These are phyloP conservation scores for Myopa tessellatipennis DNA, from an alignment of 2,888 invertebrate genomes.

Conservation along the genomic window DNA sequence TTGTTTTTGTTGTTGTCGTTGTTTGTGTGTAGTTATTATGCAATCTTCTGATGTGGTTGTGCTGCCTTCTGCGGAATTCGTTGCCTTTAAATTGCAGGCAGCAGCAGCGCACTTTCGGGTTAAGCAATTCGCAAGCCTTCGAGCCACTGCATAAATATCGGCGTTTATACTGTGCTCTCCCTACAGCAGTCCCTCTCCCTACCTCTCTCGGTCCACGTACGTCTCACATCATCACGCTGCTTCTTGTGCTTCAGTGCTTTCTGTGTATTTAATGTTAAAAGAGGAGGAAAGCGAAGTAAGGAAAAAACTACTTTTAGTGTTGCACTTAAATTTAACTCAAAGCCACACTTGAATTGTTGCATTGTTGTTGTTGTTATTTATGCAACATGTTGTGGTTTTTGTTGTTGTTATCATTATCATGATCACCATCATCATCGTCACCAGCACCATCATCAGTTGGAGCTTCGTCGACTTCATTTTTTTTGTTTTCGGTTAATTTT, in stretches of 20 bases:
- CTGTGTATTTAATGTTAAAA: neutral
- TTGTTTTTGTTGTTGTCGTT: constrained; percentile 10
- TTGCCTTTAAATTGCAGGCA: neutral
- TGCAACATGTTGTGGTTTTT: neutral
- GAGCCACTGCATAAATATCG: constrained; percentile 24
- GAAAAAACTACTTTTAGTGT: constrained; percentile 20
- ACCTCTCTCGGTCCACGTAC: neutral
- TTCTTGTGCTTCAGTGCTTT: neutral
- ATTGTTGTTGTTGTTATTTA: neutral
- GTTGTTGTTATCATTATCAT: neutral
- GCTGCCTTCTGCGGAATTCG: constrained; percentile 11
- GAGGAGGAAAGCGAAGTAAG: neutral
- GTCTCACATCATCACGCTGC: neutral
- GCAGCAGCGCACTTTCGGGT: constrained; percentile 15
- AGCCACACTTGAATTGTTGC: constrained; percentile 29
- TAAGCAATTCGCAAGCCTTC: constrained; percentile 24
- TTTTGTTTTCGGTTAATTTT: neutral
- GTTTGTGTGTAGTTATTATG: neutral
- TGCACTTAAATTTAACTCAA: constrained; percentile 28
- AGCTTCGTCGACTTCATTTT: no score
- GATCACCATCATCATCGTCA: no score
- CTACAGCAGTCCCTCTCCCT: neutral
- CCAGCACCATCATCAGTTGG: no score
- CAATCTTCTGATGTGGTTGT: neutral
- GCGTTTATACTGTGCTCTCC: neutral